Evolutionary conservation across 2,113 vertebrate genomes (phyloP).

Genomic region (Ciconia stormi): DNA sequence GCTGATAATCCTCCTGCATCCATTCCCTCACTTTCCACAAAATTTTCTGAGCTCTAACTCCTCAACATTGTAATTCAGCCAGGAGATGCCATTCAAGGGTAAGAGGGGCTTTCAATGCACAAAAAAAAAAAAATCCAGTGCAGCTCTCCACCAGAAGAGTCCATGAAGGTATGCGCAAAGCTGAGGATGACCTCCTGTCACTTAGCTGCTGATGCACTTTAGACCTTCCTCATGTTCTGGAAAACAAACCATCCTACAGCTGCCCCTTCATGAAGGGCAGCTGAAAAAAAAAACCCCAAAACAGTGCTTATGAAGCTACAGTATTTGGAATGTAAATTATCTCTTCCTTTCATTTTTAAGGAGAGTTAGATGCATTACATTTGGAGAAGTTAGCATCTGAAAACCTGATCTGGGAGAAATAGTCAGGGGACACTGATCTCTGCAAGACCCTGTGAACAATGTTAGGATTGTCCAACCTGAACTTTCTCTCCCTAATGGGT

Average conservation of each 20-base stretch:
- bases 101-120: neutral
- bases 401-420: neutral
- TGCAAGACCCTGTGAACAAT: neutral
- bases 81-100: neutral
- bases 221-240: neutral
- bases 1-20: neutral
- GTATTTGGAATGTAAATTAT: neutral
- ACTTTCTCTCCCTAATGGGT: neutral
- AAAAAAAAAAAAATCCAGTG: neutral
- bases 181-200: neutral
- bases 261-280: neutral
- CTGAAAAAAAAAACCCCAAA: neutral
- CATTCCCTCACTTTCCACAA: neutral
- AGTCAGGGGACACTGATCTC: neutral
- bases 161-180: neutral
- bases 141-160: neutral
- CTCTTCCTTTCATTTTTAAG: neutral
- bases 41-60: neutral
- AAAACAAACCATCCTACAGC: neutral
- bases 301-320: neutral
- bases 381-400: neutral
- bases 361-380: neutral
- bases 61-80: neutral
- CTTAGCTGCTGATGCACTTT: neutral
- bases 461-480: neutral